Base-by-base conservation (phyloP, 2,888 invertebrate genomes). In the Tridacna crocea region DNA sequence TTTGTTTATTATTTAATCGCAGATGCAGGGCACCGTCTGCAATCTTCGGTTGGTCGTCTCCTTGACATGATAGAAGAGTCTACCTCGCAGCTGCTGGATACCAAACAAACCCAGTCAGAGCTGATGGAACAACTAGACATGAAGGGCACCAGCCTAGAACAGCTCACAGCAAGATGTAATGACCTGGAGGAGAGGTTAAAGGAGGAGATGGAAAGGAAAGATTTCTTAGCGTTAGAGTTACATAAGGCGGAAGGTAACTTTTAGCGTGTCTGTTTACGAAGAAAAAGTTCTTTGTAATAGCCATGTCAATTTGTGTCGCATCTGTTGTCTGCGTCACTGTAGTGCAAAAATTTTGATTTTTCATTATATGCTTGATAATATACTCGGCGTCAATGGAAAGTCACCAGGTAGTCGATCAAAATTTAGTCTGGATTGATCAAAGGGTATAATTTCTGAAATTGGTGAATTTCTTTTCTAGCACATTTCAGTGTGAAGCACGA, bases 171-270 rank as follows among this genome's bases (percentile, higher is more conserved):
- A n/a, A 85, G 89, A 46, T 88, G 87, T 66, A 84, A 85, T 26
- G 94, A 93, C 51, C 86, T 93, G 47, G 91, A 91, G 79, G 92
- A 91, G 81, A 84, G 90, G 17, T 84, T 92, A 10, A 72, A 85
- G 17, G 88, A 90, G 48, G 92, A 94, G 85, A 89, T 89, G 17
- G 88, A 92, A 22, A 89, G 93, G 15, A 93, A 93, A 82, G 94
- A 94, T 73, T 92, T 90, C 80, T 89, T 94, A 22, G 93, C 93
- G 3, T 82, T 92, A 70, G 94, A 94, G 80, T 88, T 94, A 10
- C 91, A 94, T 82, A 94, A 93, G 80, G 93, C 94, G 19, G 93
- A 94, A 89, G 94, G 94, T 94, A 87, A 73, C 82, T 75, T 19
- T 36, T n/a, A n/a, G n/a, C n/a, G n/a, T n/a, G n/a, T n/a, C n/a